Conservation (phyloP, 2,888 invertebrate genomes). For the Sphaerophoria rueppellii region DNA sequence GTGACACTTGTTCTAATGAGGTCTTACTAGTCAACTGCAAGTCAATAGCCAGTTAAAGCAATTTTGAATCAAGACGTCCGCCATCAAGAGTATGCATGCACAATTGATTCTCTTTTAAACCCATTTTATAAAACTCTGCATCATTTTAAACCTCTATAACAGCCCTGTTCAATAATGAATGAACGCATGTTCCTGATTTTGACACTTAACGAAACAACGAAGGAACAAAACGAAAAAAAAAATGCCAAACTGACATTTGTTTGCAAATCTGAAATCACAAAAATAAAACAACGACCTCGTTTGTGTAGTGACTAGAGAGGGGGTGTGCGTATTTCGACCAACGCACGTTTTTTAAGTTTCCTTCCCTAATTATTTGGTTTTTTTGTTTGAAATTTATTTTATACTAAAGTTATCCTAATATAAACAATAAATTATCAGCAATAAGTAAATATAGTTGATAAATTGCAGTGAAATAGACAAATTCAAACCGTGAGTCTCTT, state of each 20-base stretch:
- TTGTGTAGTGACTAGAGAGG: conserved; percentile 57
- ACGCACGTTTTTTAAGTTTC: conserved; percentile 68
- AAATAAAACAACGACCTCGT: conserved; percentile 51
- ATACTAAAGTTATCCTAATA: conserved; percentile 40
- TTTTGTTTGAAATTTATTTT: conserved; percentile 55
- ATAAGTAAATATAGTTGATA: neutral
- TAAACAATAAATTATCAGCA: neutral
- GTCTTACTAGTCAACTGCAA: no score
- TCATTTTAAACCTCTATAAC: neutral
- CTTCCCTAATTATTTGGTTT: conserved; percentile 65
- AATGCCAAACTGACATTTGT: conserved; percentile 54
- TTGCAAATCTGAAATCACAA: neutral
- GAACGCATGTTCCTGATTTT: neutral
- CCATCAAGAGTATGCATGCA: no score
- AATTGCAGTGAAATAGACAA: neutral
- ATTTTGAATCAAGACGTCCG: no score
- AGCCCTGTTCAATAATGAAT: neutral
- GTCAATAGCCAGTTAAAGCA: no score
- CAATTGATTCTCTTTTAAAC: no score
- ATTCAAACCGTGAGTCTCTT: neutral
- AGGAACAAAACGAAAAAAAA: conserved; percentile 11
- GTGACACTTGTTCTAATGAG: no score
- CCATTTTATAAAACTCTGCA: no score
- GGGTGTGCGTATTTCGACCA: conserved; percentile 62
- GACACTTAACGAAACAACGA: neutral